Base-by-base conservation (phyloP, 2,797 vertebrate genomes). In the Acomys russatus region DNA sequence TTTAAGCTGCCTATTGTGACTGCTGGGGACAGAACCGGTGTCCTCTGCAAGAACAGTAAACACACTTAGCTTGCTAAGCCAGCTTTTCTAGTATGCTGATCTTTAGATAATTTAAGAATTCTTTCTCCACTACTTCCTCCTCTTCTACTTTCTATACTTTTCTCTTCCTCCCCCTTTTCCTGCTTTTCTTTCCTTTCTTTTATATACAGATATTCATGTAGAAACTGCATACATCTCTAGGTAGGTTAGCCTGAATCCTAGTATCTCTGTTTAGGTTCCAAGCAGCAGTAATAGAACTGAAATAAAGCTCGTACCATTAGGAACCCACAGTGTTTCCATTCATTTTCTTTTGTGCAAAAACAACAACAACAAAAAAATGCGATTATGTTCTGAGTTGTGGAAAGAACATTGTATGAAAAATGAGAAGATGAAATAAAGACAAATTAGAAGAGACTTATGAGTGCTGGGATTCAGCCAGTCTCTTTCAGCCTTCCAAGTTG, bases 341-440 rank as follows among this genome's bases (percentile, higher is more conserved):
- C 87, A 95, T 94, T 96, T 95, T 61, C 85, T 61, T 92, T 86
- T 54, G 74, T 84, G 23, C 80, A 96, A 86, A 51, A 63, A 84
- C n/a, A n/a, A 97, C n/a, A 44, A 44, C 3, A 44, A 44, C 44
- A 44, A 90, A 59, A 15, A 35, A 96, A 87, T 86, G 56, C 93
- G 92, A 83, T 68, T 94, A 91, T 89, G 51, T n/a, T 95, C 96
- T 88, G 64, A 80, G 63, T 76, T 63, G 9, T 90, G 64, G 93
- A 92, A 90, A 95, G 70, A 97, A 92, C 28, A 79, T 76, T 85
- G 86, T 74, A 92, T 94, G 92, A 97, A 86, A 83, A 96, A 96
- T 73, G 90, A 94, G 44, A 28, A 95, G 90, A 49, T 12, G 59
- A 83, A 88, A 92, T 97, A 78, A 96, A 96, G 92, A 92, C 68